phyloP scores from a whole-genome alignment of 2,113 vertebrate species.

The Cynopterus brachyotis region DNA sequence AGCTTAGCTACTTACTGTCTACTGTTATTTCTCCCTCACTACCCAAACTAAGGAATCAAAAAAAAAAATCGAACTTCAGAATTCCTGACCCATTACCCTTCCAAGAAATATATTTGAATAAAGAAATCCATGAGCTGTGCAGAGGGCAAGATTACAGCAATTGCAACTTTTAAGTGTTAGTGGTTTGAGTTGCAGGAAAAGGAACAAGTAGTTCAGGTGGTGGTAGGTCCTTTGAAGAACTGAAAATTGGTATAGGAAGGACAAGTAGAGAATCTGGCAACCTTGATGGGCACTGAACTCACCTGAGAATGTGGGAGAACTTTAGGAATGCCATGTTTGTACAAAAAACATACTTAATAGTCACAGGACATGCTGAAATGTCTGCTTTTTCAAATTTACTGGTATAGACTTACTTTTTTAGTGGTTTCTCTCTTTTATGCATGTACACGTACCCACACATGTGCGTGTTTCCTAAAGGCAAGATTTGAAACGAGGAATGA shows the following conservation, averaged over 20 bases:
- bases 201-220: neutral
- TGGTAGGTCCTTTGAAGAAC: constrained; percentile 9
- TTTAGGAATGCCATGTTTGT: neutral
- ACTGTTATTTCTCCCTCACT: neutral
- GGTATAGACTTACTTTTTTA: neutral
- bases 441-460: neutral
- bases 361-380: neutral
- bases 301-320: neutral
- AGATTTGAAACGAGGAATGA: constrained; percentile 36
- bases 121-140: constrained; percentile 40
- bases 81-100: constrained; percentile 26
- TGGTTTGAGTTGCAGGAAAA: constrained; percentile 22
- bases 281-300: neutral
- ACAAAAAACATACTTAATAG: neutral
- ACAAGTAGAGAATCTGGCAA: neutral
- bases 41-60: constrained; percentile 42
- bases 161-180: constrained; percentile 15
- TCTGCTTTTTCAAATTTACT: neutral
- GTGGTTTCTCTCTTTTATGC: constrained; percentile 4
- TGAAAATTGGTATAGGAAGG: neutral
- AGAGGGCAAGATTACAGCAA: constrained; percentile 40
- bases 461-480: neutral
- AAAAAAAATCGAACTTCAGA: constrained; percentile 33
- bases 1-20: constrained; percentile 1
- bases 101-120: constrained; percentile 69